Base-by-base conservation (phyloP, 1,140 invertebrate species). In the Scaptomyza hsui region DNA sequence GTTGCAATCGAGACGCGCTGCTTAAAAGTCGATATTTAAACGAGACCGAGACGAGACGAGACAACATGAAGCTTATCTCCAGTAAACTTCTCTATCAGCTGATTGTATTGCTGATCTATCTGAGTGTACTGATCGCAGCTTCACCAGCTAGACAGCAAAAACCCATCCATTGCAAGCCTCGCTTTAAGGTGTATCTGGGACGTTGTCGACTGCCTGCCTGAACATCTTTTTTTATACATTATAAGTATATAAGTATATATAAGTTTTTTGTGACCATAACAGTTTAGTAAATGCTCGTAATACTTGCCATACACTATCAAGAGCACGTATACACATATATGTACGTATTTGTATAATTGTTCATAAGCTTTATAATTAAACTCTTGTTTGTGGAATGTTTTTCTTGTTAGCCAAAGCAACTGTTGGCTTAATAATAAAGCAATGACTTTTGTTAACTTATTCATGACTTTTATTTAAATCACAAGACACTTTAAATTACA, bases 151-250 rank as follows among this genome's bases (percentile, higher is more conserved):
- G 15, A 3, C 18, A n/a, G 2, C 15, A 5, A 1, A n/a, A 12
- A 0, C 1, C 19, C 3, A 29, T 1, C 1, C 56, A 48, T 19
- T 65, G 62, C 4, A 32, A 44, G n/a, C 29, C 62, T 1, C 32
- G 62, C 2, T 65, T 56, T 3, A 57, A 42, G 29, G 1, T 67
- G 1, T 51, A 32, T 26, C 10, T 35, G n/a, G 53, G 53, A 29
- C 64, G 53, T 44, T 67, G 53, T 44, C 64, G 64, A 1, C 7
- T 48, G 47, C 64, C 53, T 13, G 64, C 55, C 26, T 67, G 37
- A 67, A 24, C 19, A 47, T 6, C 24, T 5, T n/a, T n/a, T n/a
- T n/a, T n/a, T n/a, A n/a, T n/a, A n/a, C n/a, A n/a, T n/a, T n/a
- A n/a, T n/a, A n/a, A n/a, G n/a, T n/a, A n/a, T n/a, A n/a, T n/a